phyloP scores from a whole-genome alignment of 1,140 invertebrate genomes.

The Brachionus asplanchnoidis region DNA sequence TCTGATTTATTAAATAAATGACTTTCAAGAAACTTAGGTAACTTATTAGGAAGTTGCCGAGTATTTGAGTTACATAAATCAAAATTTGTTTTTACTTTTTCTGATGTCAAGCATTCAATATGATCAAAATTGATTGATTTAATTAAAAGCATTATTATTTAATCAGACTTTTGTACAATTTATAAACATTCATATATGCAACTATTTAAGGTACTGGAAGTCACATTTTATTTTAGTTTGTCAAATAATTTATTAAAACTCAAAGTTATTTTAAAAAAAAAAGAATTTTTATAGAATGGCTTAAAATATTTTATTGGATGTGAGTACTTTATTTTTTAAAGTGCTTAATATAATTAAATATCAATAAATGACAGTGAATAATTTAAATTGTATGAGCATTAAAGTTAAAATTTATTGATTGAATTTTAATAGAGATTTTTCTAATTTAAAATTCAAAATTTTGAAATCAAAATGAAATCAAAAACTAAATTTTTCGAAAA shows the following conservation, averaged over 20 bases:
- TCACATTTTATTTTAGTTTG: not conserved
- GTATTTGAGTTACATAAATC: not conserved
- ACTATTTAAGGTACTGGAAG: not conserved
- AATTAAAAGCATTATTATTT: not conserved
- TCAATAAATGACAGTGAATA: too few relatives aligned
- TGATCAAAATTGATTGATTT: not conserved
- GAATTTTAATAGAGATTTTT: too few relatives aligned
- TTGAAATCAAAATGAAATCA: too few relatives aligned
- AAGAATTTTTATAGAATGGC: too few relatives aligned
- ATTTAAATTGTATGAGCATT: too few relatives aligned
- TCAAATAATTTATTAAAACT: not conserved
- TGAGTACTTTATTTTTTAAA: too few relatives aligned
- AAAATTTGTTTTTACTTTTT: not conserved
- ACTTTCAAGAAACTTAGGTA: not conserved
- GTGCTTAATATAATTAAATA: too few relatives aligned
- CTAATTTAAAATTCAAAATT: too few relatives aligned
- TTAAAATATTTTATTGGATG: too few relatives aligned
- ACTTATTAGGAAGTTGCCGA: not conserved
- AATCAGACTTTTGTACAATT: not conserved
- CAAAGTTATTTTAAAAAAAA: not conserved
- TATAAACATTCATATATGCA: not conserved
- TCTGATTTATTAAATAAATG: not conserved
- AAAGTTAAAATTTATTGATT: too few relatives aligned
- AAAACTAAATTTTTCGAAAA: not conserved
- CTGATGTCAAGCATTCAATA: not conserved